phyloP scores from a whole-genome alignment of 2,888 invertebrate species.

The Drosophila eohydei region DNA sequence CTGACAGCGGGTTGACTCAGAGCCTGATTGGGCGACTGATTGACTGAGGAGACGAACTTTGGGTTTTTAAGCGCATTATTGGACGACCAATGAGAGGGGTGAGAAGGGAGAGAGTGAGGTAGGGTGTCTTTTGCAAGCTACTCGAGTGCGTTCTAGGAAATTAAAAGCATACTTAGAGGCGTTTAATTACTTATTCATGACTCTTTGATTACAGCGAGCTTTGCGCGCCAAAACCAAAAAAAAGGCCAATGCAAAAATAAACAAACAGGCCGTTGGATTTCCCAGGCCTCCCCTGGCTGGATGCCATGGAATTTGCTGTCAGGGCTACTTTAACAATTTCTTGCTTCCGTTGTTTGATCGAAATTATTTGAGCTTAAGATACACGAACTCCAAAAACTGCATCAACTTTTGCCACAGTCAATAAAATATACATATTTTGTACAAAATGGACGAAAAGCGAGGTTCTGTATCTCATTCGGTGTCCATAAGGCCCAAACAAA shows the following conservation, averaged over 20 bases:
- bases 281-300: constrained; percentile 15
- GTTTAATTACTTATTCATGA: constrained; percentile 73
- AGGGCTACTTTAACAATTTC: constrained; percentile 51
- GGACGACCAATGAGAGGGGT: constrained; percentile 17
- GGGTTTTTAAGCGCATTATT: constrained; percentile 64
- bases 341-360: constrained; percentile 66
- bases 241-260: background rate
- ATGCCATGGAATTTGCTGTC: constrained; percentile 77
- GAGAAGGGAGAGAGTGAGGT: constrained; percentile 1
- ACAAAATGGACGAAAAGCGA: constrained; percentile 65
- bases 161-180: constrained; percentile 73
- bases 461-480: constrained; percentile 57
- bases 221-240: constrained; percentile 33
- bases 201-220: constrained; percentile 40
- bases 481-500: constrained; percentile 82
- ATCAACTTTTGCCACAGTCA: constrained; percentile 3
- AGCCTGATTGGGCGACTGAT: constrained; percentile 39
- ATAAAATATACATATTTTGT: constrained; percentile 35
- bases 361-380: constrained; percentile 45
- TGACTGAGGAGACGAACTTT: constrained; percentile 33
- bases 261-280: constrained; percentile 11
- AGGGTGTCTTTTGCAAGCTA: background rate
- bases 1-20: constrained; percentile 28
- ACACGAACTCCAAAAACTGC: constrained; percentile 33
- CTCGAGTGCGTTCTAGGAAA: constrained; percentile 54